A percentile compares a stretch with the other conserved stretches of the same genome.
phyloP scores from a whole-genome alignment of 2,797 vertebrate genomes.

The Anniella stebbinsi region DNA sequence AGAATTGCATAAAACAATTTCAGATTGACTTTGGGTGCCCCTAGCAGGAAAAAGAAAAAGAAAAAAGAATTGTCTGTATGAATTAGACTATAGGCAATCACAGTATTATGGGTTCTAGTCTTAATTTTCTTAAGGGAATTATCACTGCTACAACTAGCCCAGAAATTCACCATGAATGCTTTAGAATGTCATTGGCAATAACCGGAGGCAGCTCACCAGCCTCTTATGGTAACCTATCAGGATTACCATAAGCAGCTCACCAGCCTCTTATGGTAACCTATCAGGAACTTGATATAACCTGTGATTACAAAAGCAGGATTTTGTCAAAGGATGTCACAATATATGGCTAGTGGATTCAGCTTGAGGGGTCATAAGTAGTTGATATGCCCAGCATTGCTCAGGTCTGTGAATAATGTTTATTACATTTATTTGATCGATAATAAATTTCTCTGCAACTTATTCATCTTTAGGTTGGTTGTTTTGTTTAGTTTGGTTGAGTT shows the following conservation, averaged over 20 bases:
- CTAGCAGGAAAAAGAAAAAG: background rate
- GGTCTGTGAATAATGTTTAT: too few species aligned
- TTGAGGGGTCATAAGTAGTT: too few species aligned
- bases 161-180: background rate
- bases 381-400: too few species aligned
- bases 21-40: background rate
- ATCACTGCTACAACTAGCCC: background rate
- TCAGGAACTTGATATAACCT: background rate
- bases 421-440: too few species aligned
- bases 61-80: background rate
- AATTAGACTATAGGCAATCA: background rate
- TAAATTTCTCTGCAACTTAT: too few species aligned
- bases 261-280: background rate
- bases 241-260: background rate
- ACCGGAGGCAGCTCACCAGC: background rate
- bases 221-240: background rate
- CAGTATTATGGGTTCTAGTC: fast-evolving
- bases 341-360: background rate
- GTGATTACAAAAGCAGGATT: background rate
- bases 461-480: too few species aligned
- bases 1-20: background rate
- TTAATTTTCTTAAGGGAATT: background rate
- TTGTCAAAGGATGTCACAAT: background rate
- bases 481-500: too few species aligned
- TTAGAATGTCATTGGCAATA: fast-evolving